Evolutionary conservation across 1,140 invertebrate genomes (phyloP).

Genomic region (Cydia splendana): DNA sequence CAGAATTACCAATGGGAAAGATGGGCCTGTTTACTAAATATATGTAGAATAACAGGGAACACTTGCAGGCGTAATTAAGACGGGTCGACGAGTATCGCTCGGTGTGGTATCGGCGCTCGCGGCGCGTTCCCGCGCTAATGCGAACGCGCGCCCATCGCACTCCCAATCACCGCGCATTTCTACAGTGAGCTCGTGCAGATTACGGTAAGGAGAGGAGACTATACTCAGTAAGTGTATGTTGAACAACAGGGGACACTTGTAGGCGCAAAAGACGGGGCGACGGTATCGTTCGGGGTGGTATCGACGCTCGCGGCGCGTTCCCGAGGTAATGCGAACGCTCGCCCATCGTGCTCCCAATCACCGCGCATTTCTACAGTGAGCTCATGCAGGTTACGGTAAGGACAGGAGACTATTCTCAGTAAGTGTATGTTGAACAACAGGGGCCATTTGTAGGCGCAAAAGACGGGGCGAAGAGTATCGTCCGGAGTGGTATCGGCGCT

Average conservation of each 20-base stretch:
- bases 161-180: constrained; percentile 45
- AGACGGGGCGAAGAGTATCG: neutral
- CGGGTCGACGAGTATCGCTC: neutral
- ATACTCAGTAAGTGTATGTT: no score
- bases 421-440: no score
- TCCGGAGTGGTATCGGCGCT: constrained; percentile 37
- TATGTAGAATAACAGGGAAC: neutral
- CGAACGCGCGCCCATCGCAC: constrained; percentile 48
- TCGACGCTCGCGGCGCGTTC: constrained; percentile 50
- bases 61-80: neutral
- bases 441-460: neutral
- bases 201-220: no score
- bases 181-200: constrained; percentile 42
- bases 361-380: constrained; percentile 47
- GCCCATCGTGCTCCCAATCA: constrained; percentile 51
- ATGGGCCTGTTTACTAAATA: neutral
- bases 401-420: no score
- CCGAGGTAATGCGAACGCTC: constrained; percentile 55
- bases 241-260: no score
- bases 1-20: no score
- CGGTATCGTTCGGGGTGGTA: neutral
- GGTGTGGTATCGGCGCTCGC: constrained; percentile 39
- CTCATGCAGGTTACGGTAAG: neutral
- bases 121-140: constrained; percentile 56
- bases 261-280: neutral